Conservation (phyloP, 2,797 vertebrate genomes). For the Chelidonichthys spinosus region DNA sequence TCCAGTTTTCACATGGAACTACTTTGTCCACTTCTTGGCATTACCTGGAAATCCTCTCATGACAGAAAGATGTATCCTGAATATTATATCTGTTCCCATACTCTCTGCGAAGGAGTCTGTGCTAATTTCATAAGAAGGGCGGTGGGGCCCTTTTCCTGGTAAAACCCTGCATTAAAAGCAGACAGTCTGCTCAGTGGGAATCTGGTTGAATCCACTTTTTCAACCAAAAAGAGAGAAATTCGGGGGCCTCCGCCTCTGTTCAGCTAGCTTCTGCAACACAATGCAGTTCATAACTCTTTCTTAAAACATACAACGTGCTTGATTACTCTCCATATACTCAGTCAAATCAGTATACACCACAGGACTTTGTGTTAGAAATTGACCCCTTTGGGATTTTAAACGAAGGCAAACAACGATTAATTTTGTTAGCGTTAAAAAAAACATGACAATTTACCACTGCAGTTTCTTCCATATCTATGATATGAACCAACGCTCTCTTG, state of each 20-base stretch:
- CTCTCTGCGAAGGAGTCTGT: background rate
- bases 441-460: background rate
- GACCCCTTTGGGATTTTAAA: background rate
- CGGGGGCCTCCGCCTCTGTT: background rate
- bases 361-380: background rate
- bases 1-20: background rate
- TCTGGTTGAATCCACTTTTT: background rate
- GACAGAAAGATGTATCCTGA: background rate
- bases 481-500: background rate
- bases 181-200: background rate
- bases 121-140: background rate
- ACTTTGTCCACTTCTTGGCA: background rate
- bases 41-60: background rate
- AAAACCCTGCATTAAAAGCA: constrained; percentile 17
- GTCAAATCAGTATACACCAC: background rate
- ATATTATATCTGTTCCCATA: constrained; percentile 7
- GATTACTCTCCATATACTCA: background rate
- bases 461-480: background rate
- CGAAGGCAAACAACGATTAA: background rate
- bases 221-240: background rate
- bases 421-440: background rate
- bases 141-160: background rate
- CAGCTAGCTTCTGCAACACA: background rate
- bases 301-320: too few relatives aligned
- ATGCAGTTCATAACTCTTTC: background rate